phyloP scores from a whole-genome alignment of 2,113 vertebrate genomes.

The Scopus umbretta region DNA sequence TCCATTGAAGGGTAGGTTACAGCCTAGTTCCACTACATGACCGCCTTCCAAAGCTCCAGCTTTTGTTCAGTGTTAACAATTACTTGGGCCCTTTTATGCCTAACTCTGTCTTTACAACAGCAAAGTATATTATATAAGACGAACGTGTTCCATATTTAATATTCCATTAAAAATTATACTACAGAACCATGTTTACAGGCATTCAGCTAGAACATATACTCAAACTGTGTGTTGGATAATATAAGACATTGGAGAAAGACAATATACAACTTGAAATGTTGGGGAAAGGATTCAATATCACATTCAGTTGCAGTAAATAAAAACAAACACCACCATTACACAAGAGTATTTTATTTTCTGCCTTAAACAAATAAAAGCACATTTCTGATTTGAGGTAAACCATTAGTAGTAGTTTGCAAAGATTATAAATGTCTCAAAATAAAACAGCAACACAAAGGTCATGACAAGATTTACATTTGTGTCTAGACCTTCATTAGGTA shows the following conservation, averaged over 20 bases:
- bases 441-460: not conserved
- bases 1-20: not conserved
- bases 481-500: slow-evolving; percentile 43
- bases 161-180: not conserved
- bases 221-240: not conserved
- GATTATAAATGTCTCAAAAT: slow-evolving; percentile 54
- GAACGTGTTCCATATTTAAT: not conserved
- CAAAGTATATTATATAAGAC: not conserved
- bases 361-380: slow-evolving; percentile 50
- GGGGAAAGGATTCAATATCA: not conserved
- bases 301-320: not conserved
- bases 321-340: not conserved
- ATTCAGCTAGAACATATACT: not conserved
- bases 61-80: not conserved
- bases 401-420: slow-evolving; percentile 62
- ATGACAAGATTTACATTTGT: not conserved
- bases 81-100: not conserved
- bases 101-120: not conserved
- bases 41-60: not conserved
- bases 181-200: not conserved
- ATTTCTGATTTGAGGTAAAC: slow-evolving; percentile 68
- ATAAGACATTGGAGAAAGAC: not conserved
- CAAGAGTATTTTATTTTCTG: slow-evolving; percentile 72
- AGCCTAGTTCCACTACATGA: not conserved
- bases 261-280: not conserved